A percentile compares a stretch with the other conserved stretches of the same genome.
phyloP scores from a whole-genome alignment of 35 echinoderm and acorn worm genomes.

The Holothuria glaberrima region DNA sequence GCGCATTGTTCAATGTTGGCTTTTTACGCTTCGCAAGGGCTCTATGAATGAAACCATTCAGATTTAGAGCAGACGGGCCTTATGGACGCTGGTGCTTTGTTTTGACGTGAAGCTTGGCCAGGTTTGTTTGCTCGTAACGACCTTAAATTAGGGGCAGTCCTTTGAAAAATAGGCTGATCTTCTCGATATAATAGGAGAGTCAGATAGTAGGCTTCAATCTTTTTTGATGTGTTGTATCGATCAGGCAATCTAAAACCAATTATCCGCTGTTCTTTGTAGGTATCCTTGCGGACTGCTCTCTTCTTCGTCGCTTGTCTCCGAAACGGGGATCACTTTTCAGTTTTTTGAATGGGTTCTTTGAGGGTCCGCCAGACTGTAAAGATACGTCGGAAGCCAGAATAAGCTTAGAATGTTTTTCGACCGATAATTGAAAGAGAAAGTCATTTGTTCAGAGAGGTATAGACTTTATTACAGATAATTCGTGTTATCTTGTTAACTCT shows the following conservation, averaged over 20 bases:
- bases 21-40: neutral
- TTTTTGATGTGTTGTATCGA: constrained; percentile 12
- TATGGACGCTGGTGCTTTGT: neutral
- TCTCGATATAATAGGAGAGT: constrained; percentile 27
- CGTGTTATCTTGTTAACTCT: constrained; percentile 20
- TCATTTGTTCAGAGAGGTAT: constrained; percentile 30
- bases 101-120: constrained; percentile 19
- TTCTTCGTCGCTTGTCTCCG: neutral
- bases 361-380: constrained; percentile 23
- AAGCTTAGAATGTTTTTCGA: constrained; percentile 25
- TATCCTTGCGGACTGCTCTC: neutral
- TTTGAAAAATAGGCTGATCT: constrained; percentile 28
- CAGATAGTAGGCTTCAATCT: neutral
- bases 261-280: neutral
- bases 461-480: constrained; percentile 36
- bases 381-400: constrained; percentile 5
- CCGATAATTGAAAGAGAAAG: constrained; percentile 30
- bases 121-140: constrained; percentile 21
- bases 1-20: constrained; percentile 28
- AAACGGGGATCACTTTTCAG: constrained; percentile 32
- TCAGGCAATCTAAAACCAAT: constrained; percentile 5
- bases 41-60: neutral
- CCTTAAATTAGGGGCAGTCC: constrained; percentile 29
- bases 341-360: constrained; percentile 12
- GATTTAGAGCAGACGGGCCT: too few species aligned